Evolutionary conservation across 1,140 invertebrate genomes (phyloP).

Genomic region (Pseudomyrmex pallidus): DNA sequence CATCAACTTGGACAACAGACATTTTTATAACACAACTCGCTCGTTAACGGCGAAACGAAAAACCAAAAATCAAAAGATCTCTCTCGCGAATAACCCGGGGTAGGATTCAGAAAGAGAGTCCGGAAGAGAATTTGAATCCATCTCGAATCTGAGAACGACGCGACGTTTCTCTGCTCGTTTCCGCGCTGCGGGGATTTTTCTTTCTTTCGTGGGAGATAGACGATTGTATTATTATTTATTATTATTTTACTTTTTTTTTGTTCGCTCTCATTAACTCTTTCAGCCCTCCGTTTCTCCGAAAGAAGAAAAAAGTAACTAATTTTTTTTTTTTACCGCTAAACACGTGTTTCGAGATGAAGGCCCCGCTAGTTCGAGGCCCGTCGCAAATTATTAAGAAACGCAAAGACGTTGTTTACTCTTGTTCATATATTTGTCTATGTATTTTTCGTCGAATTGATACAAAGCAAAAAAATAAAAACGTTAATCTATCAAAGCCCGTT

Average conservation of each 20-base stretch:
- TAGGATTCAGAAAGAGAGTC: neutral
- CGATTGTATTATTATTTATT: conserved; percentile 10
- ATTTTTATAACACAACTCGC: neutral
- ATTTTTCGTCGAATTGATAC: conserved; percentile 22
- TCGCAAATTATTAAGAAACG: conserved; percentile 9
- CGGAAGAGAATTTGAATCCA: no score
- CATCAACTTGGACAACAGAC: neutral
- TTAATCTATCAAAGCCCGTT: conserved; percentile 39
- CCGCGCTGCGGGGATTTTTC: neutral
- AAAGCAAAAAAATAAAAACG: conserved; percentile 23
- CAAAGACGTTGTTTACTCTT: neutral
- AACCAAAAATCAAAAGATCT: no score
- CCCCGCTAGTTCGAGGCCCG: neutral
- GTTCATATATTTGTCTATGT: no score
- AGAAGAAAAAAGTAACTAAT: no score
- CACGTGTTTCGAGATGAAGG: no score
- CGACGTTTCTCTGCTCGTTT: conserved; percentile 13
- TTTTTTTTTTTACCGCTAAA: neutral
- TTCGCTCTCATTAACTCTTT: conserved; percentile 4
- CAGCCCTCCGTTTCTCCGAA: neutral
- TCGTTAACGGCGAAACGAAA: neutral
- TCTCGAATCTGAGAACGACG: neutral
- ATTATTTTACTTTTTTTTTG: neutral
- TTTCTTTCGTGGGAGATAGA: neutral
- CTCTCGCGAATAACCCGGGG: no score